A percentile compares a stretch with the other conserved stretches of the same genome.
Conservation (phyloP, 2,113 vertebrate species). For the Monarcha castaneiventris region DNA sequence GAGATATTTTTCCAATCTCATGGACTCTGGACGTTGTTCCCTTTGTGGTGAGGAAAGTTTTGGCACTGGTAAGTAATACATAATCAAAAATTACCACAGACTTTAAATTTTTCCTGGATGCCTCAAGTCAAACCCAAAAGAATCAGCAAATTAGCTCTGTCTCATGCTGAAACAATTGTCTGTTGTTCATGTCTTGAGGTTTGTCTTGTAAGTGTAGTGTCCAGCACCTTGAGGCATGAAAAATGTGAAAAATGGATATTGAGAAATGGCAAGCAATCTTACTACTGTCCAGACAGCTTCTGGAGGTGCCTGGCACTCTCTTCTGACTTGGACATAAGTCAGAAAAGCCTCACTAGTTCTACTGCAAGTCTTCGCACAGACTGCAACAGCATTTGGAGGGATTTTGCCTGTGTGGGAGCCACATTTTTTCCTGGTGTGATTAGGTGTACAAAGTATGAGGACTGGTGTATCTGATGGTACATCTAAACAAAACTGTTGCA, state of each 20-base stretch:
- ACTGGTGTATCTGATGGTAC: neutral
- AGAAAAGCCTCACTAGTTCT: neutral
- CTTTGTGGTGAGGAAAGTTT: slow-evolving; percentile 99
- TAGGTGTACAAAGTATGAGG: neutral
- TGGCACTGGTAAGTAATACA: slow-evolving; percentile 84
- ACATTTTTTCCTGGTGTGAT: neutral
- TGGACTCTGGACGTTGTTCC: slow-evolving; percentile 96
- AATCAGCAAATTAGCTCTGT: neutral
- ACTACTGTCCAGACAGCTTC: neutral
- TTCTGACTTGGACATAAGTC: neutral
- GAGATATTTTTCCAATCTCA: slow-evolving; percentile 96
- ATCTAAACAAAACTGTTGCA: neutral
- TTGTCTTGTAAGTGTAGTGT: neutral
- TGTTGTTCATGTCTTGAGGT: neutral
- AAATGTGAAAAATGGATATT: neutral
- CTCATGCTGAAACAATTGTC: neutral
- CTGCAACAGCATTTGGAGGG: neutral
- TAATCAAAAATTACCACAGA: neutral
- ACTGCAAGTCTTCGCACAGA: neutral
- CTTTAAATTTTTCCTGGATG: neutral
- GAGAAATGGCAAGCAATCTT: neutral
- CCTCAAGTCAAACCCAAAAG: neutral
- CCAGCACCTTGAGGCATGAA: neutral
- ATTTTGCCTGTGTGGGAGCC: neutral
- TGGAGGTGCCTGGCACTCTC: neutral